Conservation (phyloP, 2,797 vertebrate species). For the Ctenopoma multispine region DNA sequence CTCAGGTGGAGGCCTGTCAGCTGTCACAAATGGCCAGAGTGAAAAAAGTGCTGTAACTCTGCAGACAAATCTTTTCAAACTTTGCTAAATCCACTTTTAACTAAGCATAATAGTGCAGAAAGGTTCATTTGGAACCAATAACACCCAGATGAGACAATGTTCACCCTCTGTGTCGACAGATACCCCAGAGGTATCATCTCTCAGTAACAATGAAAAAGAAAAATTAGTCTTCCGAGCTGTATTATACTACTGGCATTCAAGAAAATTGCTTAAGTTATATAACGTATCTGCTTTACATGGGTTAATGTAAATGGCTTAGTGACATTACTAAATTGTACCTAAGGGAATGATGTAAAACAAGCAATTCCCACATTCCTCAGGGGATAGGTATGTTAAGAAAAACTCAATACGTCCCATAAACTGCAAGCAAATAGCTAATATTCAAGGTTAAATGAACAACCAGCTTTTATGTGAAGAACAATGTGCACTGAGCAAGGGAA, state of each 20-base stretch:
- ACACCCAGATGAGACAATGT: constrained; percentile 40
- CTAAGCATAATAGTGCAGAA: constrained; percentile 33
- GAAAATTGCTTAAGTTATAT: constrained; percentile 62
- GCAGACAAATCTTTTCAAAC: constrained; percentile 25
- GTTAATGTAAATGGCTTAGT: constrained; percentile 56
- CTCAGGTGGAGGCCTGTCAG: constrained; percentile 36
- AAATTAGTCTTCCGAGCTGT: constrained; percentile 34
- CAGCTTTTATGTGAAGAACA: constrained; percentile 58
- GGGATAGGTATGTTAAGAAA: constrained; percentile 60
- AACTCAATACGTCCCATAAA: constrained; percentile 66
- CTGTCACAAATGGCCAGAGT: constrained; percentile 40
- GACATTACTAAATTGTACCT: constrained; percentile 59
- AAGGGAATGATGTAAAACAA: constrained; percentile 63
- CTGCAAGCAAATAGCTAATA: constrained; percentile 63
- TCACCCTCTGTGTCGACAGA: constrained; percentile 39
- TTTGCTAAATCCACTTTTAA: constrained; percentile 34
- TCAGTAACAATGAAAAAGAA: constrained; percentile 31
- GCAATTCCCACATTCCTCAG: constrained; percentile 54
- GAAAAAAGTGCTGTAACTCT: constrained; percentile 18
- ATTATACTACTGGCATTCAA: constrained; percentile 47
- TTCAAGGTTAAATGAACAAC: constrained; percentile 71
- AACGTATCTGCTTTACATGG: constrained; percentile 52
- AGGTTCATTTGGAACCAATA: constrained; percentile 38
- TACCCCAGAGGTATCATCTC: constrained; percentile 19
- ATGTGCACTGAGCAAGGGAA: constrained; percentile 35